Evolutionary conservation across 37 sponge, comb jelly and placozoan species (phyloP).

Genomic region (Aplysina aerophoba): DNA sequence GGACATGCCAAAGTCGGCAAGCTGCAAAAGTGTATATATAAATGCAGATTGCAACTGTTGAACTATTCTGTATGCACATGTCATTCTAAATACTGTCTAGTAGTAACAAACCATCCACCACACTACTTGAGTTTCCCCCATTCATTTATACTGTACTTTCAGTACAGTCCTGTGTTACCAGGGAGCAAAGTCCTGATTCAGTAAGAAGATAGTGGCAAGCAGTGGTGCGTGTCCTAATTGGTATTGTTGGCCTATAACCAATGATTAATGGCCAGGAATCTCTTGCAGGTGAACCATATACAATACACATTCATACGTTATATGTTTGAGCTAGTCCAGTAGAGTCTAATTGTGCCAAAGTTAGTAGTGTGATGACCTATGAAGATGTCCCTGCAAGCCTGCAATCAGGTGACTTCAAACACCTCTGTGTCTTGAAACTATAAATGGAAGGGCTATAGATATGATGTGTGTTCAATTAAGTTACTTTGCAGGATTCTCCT

Average conservation of each 20-base stretch:
- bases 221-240: background rate
- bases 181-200: too few species aligned
- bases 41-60: background rate
- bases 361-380: too few species aligned
- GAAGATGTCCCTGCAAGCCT: too few species aligned
- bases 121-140: too few species aligned
- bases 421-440: too few species aligned
- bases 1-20: constrained; percentile 26
- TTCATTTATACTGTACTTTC: too few species aligned
- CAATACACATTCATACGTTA: background rate
- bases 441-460: background rate
- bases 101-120: background rate
- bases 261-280: background rate
- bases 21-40: background rate
- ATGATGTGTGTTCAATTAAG: background rate
- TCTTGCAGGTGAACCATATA: background rate
- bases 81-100: background rate
- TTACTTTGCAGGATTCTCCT: background rate
- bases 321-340: too few species aligned
- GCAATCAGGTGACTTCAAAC: too few species aligned
- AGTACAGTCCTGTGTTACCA: too few species aligned
- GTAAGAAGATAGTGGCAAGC: too few species aligned
- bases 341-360: too few species aligned
- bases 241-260: background rate
- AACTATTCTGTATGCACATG: background rate